Conservation (phyloP, 92 coral and sea anemone genomes). For the Palythoa grandis region DNA sequence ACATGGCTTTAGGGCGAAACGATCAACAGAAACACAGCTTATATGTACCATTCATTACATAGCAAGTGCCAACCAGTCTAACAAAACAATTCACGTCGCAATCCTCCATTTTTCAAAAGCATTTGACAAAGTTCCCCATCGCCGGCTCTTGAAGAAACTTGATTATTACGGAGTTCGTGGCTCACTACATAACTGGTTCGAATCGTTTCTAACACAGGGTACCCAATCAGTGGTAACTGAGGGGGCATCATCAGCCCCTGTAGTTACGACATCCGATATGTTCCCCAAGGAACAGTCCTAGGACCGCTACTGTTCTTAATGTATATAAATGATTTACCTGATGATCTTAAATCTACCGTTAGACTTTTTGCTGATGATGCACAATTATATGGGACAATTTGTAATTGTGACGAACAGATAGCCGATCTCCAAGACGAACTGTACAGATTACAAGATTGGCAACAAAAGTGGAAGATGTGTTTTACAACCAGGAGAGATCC, state of each 20-base stretch:
- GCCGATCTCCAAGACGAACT: neutral
- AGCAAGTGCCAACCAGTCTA: no score
- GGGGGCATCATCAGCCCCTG: no score
- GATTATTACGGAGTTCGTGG: neutral
- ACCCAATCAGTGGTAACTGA: no score
- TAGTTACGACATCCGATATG: neutral
- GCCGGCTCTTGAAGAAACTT: constrained; percentile 16
- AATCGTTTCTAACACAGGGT: no score
- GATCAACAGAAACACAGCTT: no score
- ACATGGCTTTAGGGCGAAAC: no score
- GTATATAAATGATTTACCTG: constrained; percentile 1
- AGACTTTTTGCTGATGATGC: neutral
- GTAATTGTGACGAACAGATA: no score
- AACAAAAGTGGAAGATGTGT: constrained; percentile 37
- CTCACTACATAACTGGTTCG: no score
- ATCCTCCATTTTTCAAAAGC: constrained; percentile 27
- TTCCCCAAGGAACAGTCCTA: constrained; percentile 29
- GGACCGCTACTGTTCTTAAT: constrained; percentile 31
- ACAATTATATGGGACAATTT: neutral
- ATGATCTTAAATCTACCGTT: neutral
- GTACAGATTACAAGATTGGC: constrained; percentile 23
- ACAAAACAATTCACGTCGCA: no score
- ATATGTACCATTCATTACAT: constrained; percentile 37
- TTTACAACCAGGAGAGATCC: no score
- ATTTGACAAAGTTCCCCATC: constrained; percentile 24